A percentile compares a stretch with the other conserved stretches of the same genome.
phyloP scores from a whole-genome alignment of 2,888 invertebrate species.

The Cordilura impudica region DNA sequence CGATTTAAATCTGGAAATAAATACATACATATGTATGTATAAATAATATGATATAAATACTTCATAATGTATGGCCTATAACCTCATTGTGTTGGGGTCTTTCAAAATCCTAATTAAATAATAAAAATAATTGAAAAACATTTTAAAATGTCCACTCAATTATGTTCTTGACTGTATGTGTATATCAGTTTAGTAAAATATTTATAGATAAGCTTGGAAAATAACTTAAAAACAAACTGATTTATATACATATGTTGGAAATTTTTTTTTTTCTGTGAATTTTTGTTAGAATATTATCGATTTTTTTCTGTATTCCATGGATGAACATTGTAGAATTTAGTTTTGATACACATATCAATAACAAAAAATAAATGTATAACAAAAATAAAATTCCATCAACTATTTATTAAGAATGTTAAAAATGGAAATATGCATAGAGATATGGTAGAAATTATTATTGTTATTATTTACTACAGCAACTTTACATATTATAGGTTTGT shows the following conservation, averaged over 20 bases:
- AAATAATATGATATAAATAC: too few species aligned
- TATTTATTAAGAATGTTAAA: conserved; percentile 11
- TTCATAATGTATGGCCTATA: too few species aligned
- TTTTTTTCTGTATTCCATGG: neutral
- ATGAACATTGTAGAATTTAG: neutral
- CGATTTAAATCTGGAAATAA: too few species aligned
- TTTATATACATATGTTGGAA: too few species aligned
- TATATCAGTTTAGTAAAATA: neutral
- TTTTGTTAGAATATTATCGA: conserved; percentile 7
- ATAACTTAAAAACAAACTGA: neutral
- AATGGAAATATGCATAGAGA: neutral
- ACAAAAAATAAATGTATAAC: neutral
- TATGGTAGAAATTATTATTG: conserved; percentile 7
- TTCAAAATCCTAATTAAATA: too few species aligned
- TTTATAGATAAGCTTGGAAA: neutral
- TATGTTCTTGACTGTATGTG: neutral
- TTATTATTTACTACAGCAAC: neutral
- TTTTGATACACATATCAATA: neutral
- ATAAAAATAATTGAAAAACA: too few species aligned
- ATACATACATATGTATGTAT: too few species aligned
- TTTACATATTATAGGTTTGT: conserved; percentile 10
- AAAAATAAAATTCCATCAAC: neutral
- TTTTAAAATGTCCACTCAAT: neutral
- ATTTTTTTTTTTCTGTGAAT: too few species aligned
- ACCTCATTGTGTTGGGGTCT: too few species aligned